Evolutionary conservation across 2,797 vertebrate genomes (phyloP).

Genomic region (Centropyge bicolor): DNA sequence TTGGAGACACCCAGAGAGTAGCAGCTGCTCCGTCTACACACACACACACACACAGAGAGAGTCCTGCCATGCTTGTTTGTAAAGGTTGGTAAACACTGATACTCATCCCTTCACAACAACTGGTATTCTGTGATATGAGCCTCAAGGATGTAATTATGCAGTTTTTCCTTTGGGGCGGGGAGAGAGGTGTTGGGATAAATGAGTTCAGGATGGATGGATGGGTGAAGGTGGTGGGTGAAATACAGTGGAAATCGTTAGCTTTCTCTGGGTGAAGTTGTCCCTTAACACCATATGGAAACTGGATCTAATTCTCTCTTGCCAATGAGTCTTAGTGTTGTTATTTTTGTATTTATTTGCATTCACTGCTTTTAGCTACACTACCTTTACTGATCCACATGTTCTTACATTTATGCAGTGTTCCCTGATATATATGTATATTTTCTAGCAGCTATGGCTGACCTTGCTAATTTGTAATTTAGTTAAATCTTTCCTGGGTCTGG

Average conservation of each 20-base stretch:
- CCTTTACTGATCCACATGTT: no score
- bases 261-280: no score
- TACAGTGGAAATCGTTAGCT: neutral
- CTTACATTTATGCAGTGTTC: no score
- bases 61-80: slow-evolving; percentile 38
- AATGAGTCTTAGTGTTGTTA: no score
- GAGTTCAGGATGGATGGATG: slow-evolving; percentile 16
- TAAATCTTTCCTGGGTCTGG: no score
- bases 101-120: slow-evolving; percentile 45
- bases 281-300: no score
- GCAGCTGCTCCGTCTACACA: slow-evolving; percentile 52
- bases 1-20: slow-evolving; percentile 54
- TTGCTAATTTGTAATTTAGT: no score
- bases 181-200: neutral
- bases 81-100: slow-evolving; percentile 56
- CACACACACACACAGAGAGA: slow-evolving; percentile 17
- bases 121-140: slow-evolving; percentile 53
- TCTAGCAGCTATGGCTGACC: no score
- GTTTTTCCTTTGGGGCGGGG: neutral
- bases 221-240: neutral
- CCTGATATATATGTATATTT: no score
- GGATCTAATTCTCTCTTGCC: no score
- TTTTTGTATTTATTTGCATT: no score
- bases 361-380: no score
- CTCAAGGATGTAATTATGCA: slow-evolving; percentile 34